Conservation (phyloP, 2,888 invertebrate genomes). For the Drosophila setosimentum region DNA sequence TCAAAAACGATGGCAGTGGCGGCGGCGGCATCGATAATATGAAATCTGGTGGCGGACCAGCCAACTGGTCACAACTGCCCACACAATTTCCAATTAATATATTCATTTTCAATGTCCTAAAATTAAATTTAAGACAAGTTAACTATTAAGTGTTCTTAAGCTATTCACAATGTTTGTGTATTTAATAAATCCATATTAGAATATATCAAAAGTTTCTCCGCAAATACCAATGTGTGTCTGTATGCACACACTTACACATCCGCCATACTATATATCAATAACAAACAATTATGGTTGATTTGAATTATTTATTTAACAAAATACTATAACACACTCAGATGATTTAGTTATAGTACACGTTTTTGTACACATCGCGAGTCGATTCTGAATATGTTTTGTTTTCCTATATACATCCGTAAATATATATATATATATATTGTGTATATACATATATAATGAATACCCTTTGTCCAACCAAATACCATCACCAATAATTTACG, state of each 20-base stretch:
- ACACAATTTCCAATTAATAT: conserved; percentile 79
- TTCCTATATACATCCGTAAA: background rate
- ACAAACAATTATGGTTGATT: conserved; percentile 34
- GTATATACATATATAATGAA: background rate
- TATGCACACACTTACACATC: conserved; percentile 2
- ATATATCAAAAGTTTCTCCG: background rate
- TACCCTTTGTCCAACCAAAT: background rate
- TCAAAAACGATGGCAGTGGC: conserved; percentile 91
- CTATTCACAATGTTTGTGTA: background rate
- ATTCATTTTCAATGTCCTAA: conserved; percentile 64
- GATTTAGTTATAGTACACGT: background rate
- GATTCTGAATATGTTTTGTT: background rate
- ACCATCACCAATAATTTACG: background rate
- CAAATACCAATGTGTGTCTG: conserved; percentile 15
- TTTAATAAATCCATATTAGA: background rate
- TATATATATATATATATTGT: background rate
- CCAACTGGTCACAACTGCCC: conserved; percentile 83
- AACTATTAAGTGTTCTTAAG: background rate
- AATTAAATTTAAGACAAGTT: background rate
- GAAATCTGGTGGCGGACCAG: conserved; percentile 90
- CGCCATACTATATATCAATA: conserved; percentile 7
- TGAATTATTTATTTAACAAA: conserved; percentile 3
- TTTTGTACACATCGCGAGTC: background rate
- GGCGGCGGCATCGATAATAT: conserved; percentile 94
- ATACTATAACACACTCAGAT: background rate